Evolutionary conservation across 1,140 invertebrate genomes (phyloP).

Genomic region (Drosophila tani): DNA sequence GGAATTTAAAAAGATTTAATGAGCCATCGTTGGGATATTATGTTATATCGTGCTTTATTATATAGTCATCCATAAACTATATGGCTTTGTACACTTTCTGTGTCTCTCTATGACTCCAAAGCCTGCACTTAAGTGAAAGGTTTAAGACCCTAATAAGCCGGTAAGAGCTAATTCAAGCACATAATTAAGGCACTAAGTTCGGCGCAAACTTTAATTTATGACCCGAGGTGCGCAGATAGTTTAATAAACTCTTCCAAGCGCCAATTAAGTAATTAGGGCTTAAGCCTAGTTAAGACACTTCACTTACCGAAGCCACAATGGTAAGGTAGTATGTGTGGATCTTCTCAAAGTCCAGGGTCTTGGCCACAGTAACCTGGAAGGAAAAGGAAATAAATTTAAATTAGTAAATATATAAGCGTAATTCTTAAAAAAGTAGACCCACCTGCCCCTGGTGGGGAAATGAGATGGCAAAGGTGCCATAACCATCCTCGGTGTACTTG

Average conservation of each 20-base stretch:
- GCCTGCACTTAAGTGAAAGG: conserved; percentile 22
- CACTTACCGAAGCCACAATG: conserved; percentile 95
- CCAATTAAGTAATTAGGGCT: conserved; percentile 39
- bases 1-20: conserved; percentile 49
- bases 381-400: background rate
- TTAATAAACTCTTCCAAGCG: conserved; percentile 20
- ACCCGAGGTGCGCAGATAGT: conserved; percentile 1
- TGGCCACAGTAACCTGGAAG: conserved; percentile 91
- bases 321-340: conserved; percentile 95
- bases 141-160: conserved; percentile 10
- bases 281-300: conserved; percentile 2
- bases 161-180: conserved; percentile 14
- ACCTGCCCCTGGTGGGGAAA: conserved; percentile 94
- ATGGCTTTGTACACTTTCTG: conserved; percentile 4
- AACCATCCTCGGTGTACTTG: conserved; percentile 91
- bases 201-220: conserved; percentile 14
- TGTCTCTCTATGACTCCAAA: background rate
- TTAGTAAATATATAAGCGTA: background rate
- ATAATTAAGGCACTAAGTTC: conserved; percentile 20
- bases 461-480: conserved; percentile 93
- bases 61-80: too few relatives aligned
- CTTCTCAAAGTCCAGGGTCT: conserved; percentile 94
- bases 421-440: conserved; percentile 1
- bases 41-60: background rate
- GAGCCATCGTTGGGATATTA: background rate